These are phyloP conservation scores for Anagyrus pseudococci DNA, from an alignment of 2,888 invertebrate species.

Conservation along the genomic window DNA sequence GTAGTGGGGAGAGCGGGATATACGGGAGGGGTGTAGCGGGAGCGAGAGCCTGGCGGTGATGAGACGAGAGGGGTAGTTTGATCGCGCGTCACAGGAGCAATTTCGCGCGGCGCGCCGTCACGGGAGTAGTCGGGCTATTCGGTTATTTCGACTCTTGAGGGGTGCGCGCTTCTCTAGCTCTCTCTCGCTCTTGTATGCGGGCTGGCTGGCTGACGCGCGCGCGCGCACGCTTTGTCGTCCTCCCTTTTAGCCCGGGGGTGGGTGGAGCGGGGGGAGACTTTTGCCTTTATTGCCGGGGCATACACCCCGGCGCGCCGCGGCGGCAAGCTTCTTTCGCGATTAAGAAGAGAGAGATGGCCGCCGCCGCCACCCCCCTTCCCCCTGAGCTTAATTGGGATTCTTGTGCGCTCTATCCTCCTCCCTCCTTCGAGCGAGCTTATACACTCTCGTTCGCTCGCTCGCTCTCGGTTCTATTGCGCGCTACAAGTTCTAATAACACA, in stretches of 20 bases:
- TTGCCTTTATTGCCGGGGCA: conserved; percentile 26
- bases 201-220: background rate
- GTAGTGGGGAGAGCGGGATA: background rate
- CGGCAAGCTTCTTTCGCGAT: conserved; percentile 31
- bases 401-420: conserved; percentile 20
- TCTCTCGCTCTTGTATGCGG: conserved; percentile 25
- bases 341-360: conserved; percentile 17
- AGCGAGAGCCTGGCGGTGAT: conserved; percentile 35
- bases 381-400: conserved; percentile 41
- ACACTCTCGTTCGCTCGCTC: background rate
- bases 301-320: conserved; percentile 13
- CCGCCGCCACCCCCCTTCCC: too few species aligned
- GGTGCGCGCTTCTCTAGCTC: conserved; percentile 1
- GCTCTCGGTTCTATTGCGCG: conserved; percentile 4
- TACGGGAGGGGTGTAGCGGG: conserved; percentile 31
- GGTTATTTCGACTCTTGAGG: conserved; percentile 44
- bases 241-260: background rate
- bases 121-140: conserved; percentile 14
- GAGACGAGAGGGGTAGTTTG: too few species aligned
- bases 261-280: background rate
- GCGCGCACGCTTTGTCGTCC: too few species aligned
- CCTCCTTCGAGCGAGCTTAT: background rate
- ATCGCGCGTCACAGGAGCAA: conserved; percentile 19
- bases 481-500: conserved; percentile 24
- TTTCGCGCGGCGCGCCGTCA: conserved; percentile 21